Conservation (phyloP, 2,888 invertebrate species). For the Pherbina coryleti region DNA sequence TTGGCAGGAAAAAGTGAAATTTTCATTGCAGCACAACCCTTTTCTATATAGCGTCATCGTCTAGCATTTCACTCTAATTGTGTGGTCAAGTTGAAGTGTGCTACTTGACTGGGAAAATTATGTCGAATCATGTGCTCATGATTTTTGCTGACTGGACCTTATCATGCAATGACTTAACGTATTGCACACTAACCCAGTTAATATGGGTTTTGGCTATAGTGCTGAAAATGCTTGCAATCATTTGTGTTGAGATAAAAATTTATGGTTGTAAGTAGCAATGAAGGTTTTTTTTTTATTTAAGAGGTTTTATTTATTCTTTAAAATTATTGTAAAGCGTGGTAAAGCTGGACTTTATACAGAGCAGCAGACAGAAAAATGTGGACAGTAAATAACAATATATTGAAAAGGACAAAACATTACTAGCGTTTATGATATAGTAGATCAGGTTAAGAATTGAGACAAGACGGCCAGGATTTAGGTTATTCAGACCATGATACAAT, state of each 20-base stretch:
- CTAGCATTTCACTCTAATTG: not conserved
- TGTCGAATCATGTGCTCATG: not conserved
- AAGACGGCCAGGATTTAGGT: too few relatives aligned
- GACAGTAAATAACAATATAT: too few relatives aligned
- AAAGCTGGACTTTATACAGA: too few relatives aligned
- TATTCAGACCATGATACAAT: too few relatives aligned
- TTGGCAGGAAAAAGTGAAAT: not conserved
- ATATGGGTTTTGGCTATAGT: not conserved
- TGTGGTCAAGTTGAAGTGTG: conserved; percentile 15
- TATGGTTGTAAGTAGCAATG: too few relatives aligned
- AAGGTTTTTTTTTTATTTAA: not conserved
- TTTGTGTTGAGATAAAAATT: too few relatives aligned
- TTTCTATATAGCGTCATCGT: not conserved
- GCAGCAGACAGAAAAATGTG: too few relatives aligned
- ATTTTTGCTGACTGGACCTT: not conserved
- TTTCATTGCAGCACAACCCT: not conserved
- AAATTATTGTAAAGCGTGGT: not conserved
- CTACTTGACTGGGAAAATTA: not conserved
- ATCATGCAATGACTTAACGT: not conserved
- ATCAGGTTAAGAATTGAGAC: too few relatives aligned
- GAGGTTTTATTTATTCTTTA: not conserved
- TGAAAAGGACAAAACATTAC: too few relatives aligned
- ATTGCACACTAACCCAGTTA: not conserved
- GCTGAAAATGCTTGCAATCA: not conserved
- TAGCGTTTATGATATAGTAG: too few relatives aligned